Evolutionary conservation across 2,113 vertebrate species (phyloP).

Genomic region (Brienomyrus longianalis): DNA sequence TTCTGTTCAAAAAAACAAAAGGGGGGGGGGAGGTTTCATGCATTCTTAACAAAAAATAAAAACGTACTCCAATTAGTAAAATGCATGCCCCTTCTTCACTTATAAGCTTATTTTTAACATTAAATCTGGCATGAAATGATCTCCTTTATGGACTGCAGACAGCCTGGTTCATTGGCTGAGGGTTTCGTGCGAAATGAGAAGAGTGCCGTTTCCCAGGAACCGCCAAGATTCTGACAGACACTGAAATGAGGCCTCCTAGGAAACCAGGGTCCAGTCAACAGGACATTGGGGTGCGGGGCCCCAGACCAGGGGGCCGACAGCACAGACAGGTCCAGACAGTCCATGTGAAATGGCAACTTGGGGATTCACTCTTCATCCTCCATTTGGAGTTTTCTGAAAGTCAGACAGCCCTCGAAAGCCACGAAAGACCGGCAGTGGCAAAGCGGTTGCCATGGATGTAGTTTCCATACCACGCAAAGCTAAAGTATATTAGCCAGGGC

Average conservation of each 20-base stretch:
- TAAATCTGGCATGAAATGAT: conserved; percentile 36
- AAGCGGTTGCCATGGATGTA: neutral
- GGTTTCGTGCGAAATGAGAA: conserved; percentile 61
- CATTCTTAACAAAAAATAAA: conserved; percentile 35
- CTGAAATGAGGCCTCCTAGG: conserved; percentile 48
- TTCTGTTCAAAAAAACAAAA: conserved; percentile 12
- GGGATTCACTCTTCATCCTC: conserved; percentile 19
- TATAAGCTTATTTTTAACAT: conserved; percentile 54
- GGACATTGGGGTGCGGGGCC: conserved; percentile 1
- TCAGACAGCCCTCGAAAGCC: conserved; percentile 20
- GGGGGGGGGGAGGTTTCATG: conserved; percentile 8
- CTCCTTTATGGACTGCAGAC: conserved; percentile 49
- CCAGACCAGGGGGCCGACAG: conserved; percentile 45
- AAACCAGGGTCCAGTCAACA: conserved; percentile 18
- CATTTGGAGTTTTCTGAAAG: conserved; percentile 22
- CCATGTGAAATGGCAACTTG: conserved; percentile 28
- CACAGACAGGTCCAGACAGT: conserved; percentile 38
- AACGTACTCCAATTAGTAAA: conserved; percentile 42
- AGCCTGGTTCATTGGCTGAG: conserved; percentile 62
- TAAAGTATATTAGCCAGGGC: neutral
- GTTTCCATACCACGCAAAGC: neutral
- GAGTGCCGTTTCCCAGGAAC: conserved; percentile 43
- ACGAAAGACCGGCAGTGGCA: conserved; percentile 3
- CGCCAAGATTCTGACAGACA: conserved; percentile 61
- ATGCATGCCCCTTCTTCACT: conserved; percentile 31